phyloP scores from a whole-genome alignment of 2,888 invertebrate species.

The Trissolcus japonicus region DNA sequence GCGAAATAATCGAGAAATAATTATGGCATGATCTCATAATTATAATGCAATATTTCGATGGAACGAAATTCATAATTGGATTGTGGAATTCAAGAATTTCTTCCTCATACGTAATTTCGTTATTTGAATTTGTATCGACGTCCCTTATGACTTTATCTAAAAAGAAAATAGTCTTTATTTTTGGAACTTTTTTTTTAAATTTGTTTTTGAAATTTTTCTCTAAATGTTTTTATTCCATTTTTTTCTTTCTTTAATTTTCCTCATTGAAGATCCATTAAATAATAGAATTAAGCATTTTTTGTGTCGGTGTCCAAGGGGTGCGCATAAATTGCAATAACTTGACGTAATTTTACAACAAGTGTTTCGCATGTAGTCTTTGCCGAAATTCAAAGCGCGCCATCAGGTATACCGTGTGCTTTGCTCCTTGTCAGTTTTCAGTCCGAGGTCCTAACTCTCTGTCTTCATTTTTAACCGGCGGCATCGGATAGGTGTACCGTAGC shows the following conservation, averaged over 20 bases:
- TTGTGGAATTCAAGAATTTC: slow-evolving; percentile 7
- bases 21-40: slow-evolving; percentile 35
- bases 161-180: not conserved
- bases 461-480: slow-evolving; percentile 44
- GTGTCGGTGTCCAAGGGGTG: not conserved
- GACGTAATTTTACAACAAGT: slow-evolving; percentile 5
- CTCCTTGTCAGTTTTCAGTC: not conserved
- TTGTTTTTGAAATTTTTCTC: not conserved
- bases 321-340: slow-evolving; percentile 1
- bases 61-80: slow-evolving; percentile 19
- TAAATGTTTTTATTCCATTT: too few relatives aligned
- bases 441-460: slow-evolving; percentile 6
- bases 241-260: too few relatives aligned
- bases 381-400: slow-evolving; percentile 28
- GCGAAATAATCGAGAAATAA: slow-evolving; percentile 40
- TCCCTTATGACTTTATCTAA: not conserved
- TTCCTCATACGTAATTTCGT: not conserved
- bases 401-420: slow-evolving; percentile 22
- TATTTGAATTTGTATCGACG: not conserved
- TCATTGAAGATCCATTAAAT: too few relatives aligned
- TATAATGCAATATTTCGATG: slow-evolving; percentile 28
- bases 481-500: slow-evolving; percentile 37
- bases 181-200: not conserved
- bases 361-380: slow-evolving; percentile 5
- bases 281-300: too few relatives aligned